Evolutionary conservation across 2,888 invertebrate genomes (phyloP), one percentile per base, ranked within the genome.

Genomic region (Drosophila flavopinicola): DNA sequence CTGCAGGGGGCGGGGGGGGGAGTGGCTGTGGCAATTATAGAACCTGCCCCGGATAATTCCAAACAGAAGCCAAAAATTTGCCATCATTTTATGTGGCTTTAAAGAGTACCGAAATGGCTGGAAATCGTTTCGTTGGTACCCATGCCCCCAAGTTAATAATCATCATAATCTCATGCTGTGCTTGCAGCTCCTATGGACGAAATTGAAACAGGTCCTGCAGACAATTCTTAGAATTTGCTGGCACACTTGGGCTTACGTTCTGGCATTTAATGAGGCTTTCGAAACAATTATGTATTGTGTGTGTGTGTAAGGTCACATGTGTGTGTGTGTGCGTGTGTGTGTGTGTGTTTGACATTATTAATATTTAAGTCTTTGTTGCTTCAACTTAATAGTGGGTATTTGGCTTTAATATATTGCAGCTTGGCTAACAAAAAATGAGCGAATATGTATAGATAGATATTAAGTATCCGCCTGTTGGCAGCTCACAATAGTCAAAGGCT

Each of bases 251-350:
- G 82, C 79, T 83, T 74, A 71, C 74, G 74, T 76, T 76, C 80
- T 79, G 80, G 84, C 86, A 86, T 80, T 82, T 87, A 83, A 87
- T 87, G 83, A 83, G 83, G 85, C 83, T 85, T 78, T 83, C 73
- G 71, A 83, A 85, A 85, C 85, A 83, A 87, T 87, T 85, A 85
- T 71, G 73, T 67, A 49, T 51, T 58, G 35, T 24, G 29, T 45
- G 38, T n/a, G n/a, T n/a, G n/a, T n/a, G n/a, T n/a, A n/a, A n/a
- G n/a, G n/a, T n/a, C n/a, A n/a, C 44, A 38, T 57, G 53, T 37
- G 37, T 47, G 45, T 69, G 49, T 56, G 54, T 49, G 59, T 32
- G 51, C 39, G 33, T 58, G 47, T 35, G 35, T 58, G 42, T 64
- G 53, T 47, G 52, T 57, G 63, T 38, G 39, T 64, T 48, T 76